Evolutionary conservation across 2,113 vertebrate genomes (phyloP), one percentile per base, ranked within the genome.

Genomic region (Mastomys coucha): DNA sequence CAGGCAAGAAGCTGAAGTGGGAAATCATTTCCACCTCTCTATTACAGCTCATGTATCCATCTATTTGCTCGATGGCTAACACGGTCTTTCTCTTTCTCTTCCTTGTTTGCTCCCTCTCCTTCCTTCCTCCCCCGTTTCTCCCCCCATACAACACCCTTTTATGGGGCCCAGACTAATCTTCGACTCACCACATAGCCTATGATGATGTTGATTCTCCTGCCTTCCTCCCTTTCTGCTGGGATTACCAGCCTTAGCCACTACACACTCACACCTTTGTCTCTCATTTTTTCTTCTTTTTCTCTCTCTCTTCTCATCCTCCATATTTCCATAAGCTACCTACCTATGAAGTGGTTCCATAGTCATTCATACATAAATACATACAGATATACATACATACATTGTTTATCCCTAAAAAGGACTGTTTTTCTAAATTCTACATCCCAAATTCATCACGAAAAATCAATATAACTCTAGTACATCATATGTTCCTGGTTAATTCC

Each of bases 401-500:
- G 14, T 5, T 65, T n/a, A 60, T 26, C 11, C 26, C 19, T 72
- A 9, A 97, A 95, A 96, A 36, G 67, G 28, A 45, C 8, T 14
- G 39, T 65, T 94, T 95, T 95, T 88, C 73, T 93, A 93, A 95
- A 97, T 91, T 94, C 78, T 31, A 22, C 19, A 85, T n/a, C 69
- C 42, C 14, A 96, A 96, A 91, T 72, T 85, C 51, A 96, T 67
- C 77, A 78, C 76, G 69, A 91, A 95, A 86, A 86, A 80, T 90
- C 86, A 91, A 36, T n/a, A 85, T 90, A 90, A 94, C 92, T 85
- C 93, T 22, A 88, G 26, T n/a, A 67, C 88, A 96, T 91, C 75
- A 96, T 91, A 75, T 96, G 96, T 84, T 93, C 42, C 70, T 91
- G 91, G 65, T 95, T 96, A 91, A 96, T 96, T 96, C 75, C 90